A percentile compares a stretch with the other conserved stretches of the same genome.
phyloP scores from a whole-genome alignment of 2,888 invertebrate genomes.

The Pheosia gnoma region DNA sequence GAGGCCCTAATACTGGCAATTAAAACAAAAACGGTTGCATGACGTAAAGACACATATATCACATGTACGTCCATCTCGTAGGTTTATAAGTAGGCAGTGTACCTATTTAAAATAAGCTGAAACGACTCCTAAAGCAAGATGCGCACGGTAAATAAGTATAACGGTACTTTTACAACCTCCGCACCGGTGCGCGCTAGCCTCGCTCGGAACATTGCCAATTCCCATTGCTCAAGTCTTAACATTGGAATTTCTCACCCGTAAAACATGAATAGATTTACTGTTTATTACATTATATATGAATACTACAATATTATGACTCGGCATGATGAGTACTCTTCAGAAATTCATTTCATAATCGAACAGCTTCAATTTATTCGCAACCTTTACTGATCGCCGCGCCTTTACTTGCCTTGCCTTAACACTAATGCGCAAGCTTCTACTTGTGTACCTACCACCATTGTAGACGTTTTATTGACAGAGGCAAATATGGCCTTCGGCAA shows the following conservation, averaged over 20 bases:
- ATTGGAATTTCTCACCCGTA: slow-evolving; percentile 79
- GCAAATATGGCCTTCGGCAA: slow-evolving; percentile 19
- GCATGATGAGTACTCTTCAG: slow-evolving; percentile 12
- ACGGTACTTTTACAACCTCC: slow-evolving; percentile 80
- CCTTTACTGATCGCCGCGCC: slow-evolving; percentile 50
- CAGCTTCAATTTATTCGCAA: slow-evolving; percentile 35
- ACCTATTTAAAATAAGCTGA: slow-evolving; percentile 62
- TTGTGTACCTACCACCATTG: neutral
- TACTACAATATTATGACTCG: slow-evolving; percentile 28
- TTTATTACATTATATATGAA: slow-evolving; percentile 55
- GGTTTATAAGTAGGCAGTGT: slow-evolving; percentile 12
- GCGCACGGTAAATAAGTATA: slow-evolving; percentile 81
- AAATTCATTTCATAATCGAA: slow-evolving; percentile 36
- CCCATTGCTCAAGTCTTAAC: slow-evolving; percentile 76
- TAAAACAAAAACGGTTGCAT: no score
- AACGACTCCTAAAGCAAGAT: slow-evolving; percentile 74
- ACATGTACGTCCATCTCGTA: slow-evolving; percentile 20
- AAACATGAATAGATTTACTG: slow-evolving; percentile 72
- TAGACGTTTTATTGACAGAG: slow-evolving; percentile 12
- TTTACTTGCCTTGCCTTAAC: neutral
- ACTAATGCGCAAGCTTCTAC: neutral
- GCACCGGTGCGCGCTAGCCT: slow-evolving; percentile 66
- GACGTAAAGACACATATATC: slow-evolving; percentile 8
- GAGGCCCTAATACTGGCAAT: no score
- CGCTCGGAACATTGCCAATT: slow-evolving; percentile 81